A percentile compares a stretch with the other conserved stretches of the same genome.
These are phyloP conservation scores for Silurus lanzhouensis DNA, from an alignment of 2,797 vertebrate species.

Conservation along the genomic window DNA sequence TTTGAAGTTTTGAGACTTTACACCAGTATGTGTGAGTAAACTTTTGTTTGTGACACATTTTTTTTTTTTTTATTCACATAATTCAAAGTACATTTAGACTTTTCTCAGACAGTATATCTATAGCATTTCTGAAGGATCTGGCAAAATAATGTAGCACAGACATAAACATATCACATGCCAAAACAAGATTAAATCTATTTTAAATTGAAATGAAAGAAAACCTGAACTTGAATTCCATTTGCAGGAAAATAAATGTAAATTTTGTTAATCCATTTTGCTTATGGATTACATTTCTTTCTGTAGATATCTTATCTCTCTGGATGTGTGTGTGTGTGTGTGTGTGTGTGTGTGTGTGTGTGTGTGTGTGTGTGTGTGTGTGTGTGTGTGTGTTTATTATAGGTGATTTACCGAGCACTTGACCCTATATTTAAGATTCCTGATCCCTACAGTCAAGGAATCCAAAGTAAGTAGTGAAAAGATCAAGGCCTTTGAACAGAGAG, in stretches of 20 bases:
- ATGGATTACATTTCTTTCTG: neutral
- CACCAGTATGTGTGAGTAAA: neutral
- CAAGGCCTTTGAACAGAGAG: neutral
- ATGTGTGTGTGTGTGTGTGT: neutral
- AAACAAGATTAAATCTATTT: neutral
- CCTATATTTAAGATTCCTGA: conserved; percentile 73
- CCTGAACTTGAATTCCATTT: neutral
- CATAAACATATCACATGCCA: neutral
- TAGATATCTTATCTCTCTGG: neutral
- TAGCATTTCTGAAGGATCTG: neutral
- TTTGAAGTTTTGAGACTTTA: neutral
- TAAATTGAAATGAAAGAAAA: neutral
- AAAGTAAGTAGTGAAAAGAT: conserved; percentile 66
- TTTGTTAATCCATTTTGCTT: neutral
- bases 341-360: neutral
- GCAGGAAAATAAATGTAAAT: neutral
- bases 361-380: conserved; percentile 1
- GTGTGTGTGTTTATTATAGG: conserved; percentile 56
- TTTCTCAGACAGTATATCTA: neutral
- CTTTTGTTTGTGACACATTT: neutral
- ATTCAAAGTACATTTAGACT: neutral
- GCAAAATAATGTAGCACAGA: neutral
- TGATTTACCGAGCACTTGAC: conserved; percentile 75
- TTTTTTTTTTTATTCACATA: neutral
- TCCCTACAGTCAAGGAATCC: conserved; percentile 74